Evolutionary conservation across 2,888 invertebrate species (phyloP), one percentile per base, ranked within the genome.

Genomic region (Apoda limacodes): DNA sequence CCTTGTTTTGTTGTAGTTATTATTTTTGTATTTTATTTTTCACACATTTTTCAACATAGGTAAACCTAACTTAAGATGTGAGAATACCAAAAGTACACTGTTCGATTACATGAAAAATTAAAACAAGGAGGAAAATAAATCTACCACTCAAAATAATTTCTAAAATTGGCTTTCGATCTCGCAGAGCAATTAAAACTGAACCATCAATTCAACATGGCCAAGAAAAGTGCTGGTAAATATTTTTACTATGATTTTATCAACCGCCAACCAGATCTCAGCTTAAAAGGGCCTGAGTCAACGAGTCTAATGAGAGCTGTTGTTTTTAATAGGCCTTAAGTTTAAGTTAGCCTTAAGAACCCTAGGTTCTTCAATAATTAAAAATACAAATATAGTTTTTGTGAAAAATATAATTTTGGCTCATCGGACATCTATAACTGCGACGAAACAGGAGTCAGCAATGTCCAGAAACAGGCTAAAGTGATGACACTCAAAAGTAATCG

Each of bases 351-450:
- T 22, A 26, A 36, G 5, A 42, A 41, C 12, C 26, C 25, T 23
- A 23, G 7, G 23, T 23, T 9, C 9, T 11, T 2, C 23, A 2
- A 11, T 23, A 9, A 9, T 9, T 11, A 9, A 23, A 23, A 23
- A 23, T 23, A 10, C 9, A 23, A 23, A 23, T 7, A 45, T 35
- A 34, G 12, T 3, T 15, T 46, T 5, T 26, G 35, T 25, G 32
- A 21, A 17, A 11, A 39, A 23, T 35, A 40, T 28, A 45, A 45
- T 20, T 48, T 48, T 21, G 5, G 23, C 25, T 40, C 48, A 3
- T 37, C 34, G 11, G 39, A 25, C n/a, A 46, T 52, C 24, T 48
- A 42, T 28, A 52, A 50, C 25, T 35, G 34, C 30, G 46, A 52
- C 17, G 46, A 50, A 42, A 46, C 46, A 27, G 40, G 44, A 7